Evolutionary conservation across 2,113 vertebrate genomes (phyloP), one percentile per base, ranked within the genome.

Genomic region (Oncorhynchus gorbuscha): DNA sequence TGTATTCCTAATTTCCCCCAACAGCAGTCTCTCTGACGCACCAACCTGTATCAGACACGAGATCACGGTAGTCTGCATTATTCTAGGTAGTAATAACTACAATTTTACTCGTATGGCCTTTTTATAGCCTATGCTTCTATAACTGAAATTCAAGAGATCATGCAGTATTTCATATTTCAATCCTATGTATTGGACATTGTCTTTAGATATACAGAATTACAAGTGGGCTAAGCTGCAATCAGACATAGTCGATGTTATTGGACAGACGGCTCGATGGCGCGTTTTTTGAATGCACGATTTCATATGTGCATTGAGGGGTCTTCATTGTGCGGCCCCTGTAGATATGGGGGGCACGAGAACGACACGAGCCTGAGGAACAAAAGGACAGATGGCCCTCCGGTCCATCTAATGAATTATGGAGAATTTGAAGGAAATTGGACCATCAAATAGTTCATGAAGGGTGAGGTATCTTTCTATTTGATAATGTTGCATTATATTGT

Each of bases 291-390:
- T 80, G 80, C 85, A 83, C 73, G 69, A 79, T 89, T 76, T 79
- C 30, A 78, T 76, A 32, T 26, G 78, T 65, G 69, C 35, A 70
- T 76, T 73, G 78, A 71, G n/a, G 39, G 77, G 62, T 14, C 81
- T 30, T 71, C 72, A 86, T 83, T 87, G 88, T 90, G 85, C 69
- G n/a, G 75, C 71, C 69, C 64, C 73, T 28, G 77, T 55, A 61
- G 72, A 82, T 87, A 91, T 93, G 84, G 85, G 81, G 84, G 82
- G 92, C 94, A 94, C 93, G 93, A 92, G 94, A 87, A 87, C 85
- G 92, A 92, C 93, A 94, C 94, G 92, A 94, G 94, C 91, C 94
- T 82, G 14, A 66, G 30, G 79, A 77, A 92, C 92, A 93, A 93
- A 92, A 86, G 88, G 85, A 79, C 93, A 94, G 93, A 91, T 94